Base-by-base conservation (phyloP, 2,888 invertebrate species). In the Tuberolachnus salignus region DNA sequence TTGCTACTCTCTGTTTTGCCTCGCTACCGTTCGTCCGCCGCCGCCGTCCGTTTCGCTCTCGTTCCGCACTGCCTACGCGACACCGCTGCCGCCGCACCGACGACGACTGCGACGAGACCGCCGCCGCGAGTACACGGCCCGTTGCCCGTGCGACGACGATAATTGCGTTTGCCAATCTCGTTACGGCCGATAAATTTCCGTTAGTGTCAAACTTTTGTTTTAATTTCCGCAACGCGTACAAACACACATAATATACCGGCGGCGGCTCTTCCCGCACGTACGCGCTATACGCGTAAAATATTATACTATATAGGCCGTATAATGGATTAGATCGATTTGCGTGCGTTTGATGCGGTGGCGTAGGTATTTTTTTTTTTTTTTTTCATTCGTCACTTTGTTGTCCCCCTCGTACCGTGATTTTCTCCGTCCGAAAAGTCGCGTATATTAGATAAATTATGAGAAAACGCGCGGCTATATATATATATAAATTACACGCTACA, bases 361-460 rank as follows among this genome's bases (percentile, higher is more conserved):
- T 51, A 8, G 34, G 23, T 23, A 13, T 42, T 42, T 42, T 55
- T 16, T 63, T 55, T 16, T 63, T 64, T 66, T 57, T 70, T 26
- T 61, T 34, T 69, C 11, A n/a, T n/a, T n/a, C n/a, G n/a, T 49
- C 10, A 34, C 16, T 63, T 10, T 21, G 34, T 34, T 13, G 42
- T 19, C 49, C 34, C 59, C 72, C 34, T 34, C 34, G 3, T 6
- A 34, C 34, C 44, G 46, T 44, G 51, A 63, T 51, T 73, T 73
- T 59, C 78, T 59, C 51, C 67, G 67, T 34, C 49, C 67, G 34
- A 69, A 78, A 69, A 78, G 59, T 78, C 78, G 34, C 34, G 78
- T 78, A 69, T 78, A 69, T 78, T 78, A 78, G 78, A 78, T 78
- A 78, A 78, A 78, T 78, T 78, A 78, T 59, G 67, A 51, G 69